Base-by-base conservation (phyloP, 2,797 vertebrate genomes). In the Tympanoctomys barrerae region DNA sequence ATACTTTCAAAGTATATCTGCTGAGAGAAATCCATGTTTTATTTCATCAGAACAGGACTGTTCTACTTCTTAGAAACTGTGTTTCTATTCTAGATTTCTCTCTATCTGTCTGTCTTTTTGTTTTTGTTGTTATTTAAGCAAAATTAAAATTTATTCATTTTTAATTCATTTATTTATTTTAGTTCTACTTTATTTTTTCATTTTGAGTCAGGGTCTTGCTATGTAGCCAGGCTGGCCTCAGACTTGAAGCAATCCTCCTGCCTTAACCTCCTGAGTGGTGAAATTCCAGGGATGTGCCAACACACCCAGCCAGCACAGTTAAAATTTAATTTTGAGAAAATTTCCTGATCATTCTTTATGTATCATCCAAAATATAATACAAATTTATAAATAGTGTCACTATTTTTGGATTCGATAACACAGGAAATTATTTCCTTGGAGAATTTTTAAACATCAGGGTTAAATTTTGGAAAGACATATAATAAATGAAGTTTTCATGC, bases 351-450 rank as follows among this genome's bases (percentile, higher is more conserved):
- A 92, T 84, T 66, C 52, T 59, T 87, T 77, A 92, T 94, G 96
- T 96, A 96, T 81, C 88, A 84, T 70, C 57, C 39, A 84, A 98
- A 95, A 21, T 57, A 26, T 61, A 80, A 33, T 96, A 82, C 81
- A 42, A 75, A 5, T 9, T 7, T 19, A 93, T 84, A 82, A 94
- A 73, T 64, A 62, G 4, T 16, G 93, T 96, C 84, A 94, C 8
- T 36, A 49, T 4, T 77, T 24, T 85, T 89, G 52, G 54, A 89
- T 14, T 59, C 24, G 89, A 18, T 5, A 73, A 22, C 0, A 33
- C 70, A 92, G 49, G 61, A 98, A 98, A 96, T 93, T 26, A 4
- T n/a, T 96, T 96, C 96, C 87, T 91, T 92, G 24, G 81, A 96
- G 90, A 97, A 21, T 16, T 59, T 49, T n/a, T 96, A 95, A 93